Evolutionary conservation across 2,888 invertebrate genomes (phyloP), one percentile per base, ranked within the genome.

Genomic region (Myathropa florea): DNA sequence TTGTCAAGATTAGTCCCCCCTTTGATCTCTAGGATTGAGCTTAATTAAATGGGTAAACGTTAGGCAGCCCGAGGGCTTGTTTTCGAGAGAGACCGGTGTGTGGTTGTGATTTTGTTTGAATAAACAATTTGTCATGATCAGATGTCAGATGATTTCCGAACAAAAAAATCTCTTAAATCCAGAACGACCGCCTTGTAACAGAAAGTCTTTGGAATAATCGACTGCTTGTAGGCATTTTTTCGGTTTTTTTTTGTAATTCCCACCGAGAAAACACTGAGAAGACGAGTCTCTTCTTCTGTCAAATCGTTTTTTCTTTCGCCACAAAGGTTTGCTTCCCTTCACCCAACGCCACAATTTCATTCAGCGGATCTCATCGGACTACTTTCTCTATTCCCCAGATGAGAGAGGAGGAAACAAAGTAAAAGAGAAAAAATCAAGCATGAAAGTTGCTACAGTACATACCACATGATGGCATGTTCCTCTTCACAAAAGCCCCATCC

Each of bases 311-410:
- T 18, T 18, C 18, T n/a, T 1, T 7, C 18, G 1, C 7, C 4
- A n/a, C n/a, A n/a, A 21, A 46, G 18, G 46, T n/a, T 21, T 14
- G n/a, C 26, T 57, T 64, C 55, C 73, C 64, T 75, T 65, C 73
- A 75, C 73, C 73, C 73, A 73, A n/a, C 26, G 14, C 10, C 55
- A 12, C 55, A 30, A 64, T 64, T 73, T 21, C 55, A 28, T 64
- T 64, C 39, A 21, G 21, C n/a, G 26, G 18, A 18, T 53, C 46
- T 46, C n/a, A n/a, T 33, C 46, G 46, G 18, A 46, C 46, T 46
- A 83, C 83, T 83, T 83, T 83, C 83, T 83, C 83, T 36, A 55
- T 55, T 30, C 60, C 24, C 23, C 39, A 36, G 63, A 63, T n/a
- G 3, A 10, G 46, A 46, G 46, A 46, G 18, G 46, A 46, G 46